Conservation (phyloP, 2,888 invertebrate genomes). For the Spilarctia lutea region DNA sequence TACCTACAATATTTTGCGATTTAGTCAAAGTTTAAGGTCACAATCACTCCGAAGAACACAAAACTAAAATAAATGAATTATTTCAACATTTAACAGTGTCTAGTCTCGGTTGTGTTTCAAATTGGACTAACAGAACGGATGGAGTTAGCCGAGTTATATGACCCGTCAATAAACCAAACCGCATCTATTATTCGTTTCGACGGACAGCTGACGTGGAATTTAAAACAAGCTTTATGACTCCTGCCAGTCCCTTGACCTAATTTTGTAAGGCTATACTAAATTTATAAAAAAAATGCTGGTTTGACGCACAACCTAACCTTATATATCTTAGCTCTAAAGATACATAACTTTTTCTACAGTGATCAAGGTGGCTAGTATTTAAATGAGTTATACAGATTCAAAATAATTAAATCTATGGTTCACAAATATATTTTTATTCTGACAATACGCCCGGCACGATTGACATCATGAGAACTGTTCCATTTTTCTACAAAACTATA, state of each 20-base stretch:
- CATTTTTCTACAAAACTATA: neutral
- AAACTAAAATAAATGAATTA: constrained; percentile 40
- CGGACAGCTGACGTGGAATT: constrained; percentile 80
- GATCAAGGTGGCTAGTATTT: neutral
- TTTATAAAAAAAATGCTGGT: neutral
- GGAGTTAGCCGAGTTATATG: constrained; percentile 79
- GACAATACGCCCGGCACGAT: neutral
- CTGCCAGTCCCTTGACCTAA: constrained; percentile 75
- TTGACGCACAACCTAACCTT: neutral
- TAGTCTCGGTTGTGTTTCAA: constrained; percentile 81
- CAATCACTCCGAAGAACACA: constrained; percentile 40
- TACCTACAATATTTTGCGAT: neutral
- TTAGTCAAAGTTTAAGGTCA: constrained; percentile 20
- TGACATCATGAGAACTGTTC: neutral
- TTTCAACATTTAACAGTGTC: constrained; percentile 63
- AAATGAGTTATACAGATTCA: neutral
- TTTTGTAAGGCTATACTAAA: constrained; percentile 53
- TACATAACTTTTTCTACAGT: neutral
- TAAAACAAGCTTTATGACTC: constrained; percentile 79
- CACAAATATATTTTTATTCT: neutral
- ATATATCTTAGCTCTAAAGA: neutral
- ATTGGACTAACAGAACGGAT: constrained; percentile 79
- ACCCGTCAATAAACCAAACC: constrained; percentile 83
- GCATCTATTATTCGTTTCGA: constrained; percentile 80
- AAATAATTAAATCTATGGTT: neutral